Evolutionary conservation across 2,888 invertebrate genomes (phyloP).

Genomic region (Tetanocera ferruginea): DNA sequence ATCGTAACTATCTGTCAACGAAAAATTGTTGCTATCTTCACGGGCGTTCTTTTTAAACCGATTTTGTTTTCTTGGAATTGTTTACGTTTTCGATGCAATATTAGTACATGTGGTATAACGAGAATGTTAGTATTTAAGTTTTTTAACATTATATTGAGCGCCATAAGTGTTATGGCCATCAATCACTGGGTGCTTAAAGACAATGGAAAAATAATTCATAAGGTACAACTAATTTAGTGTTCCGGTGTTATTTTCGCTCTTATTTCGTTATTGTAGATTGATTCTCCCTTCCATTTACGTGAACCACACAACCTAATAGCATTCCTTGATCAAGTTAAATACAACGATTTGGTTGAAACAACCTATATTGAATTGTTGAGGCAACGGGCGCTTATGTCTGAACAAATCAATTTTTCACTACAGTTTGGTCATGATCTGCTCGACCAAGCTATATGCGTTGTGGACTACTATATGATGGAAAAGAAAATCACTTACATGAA

Average conservation of each 20-base stretch:
- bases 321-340: conserved; percentile 66
- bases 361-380: conserved; percentile 62
- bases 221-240: conserved; percentile 48
- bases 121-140: background rate
- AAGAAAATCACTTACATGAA: conserved; percentile 62
- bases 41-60: too few species aligned
- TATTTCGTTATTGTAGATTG: conserved; percentile 38
- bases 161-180: conserved; percentile 42
- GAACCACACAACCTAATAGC: conserved; percentile 65
- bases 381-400: conserved; percentile 64
- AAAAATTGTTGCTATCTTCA: too few species aligned
- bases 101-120: background rate
- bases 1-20: too few species aligned
- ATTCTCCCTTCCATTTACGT: conserved; percentile 67
- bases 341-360: conserved; percentile 64
- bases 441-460: conserved; percentile 65
- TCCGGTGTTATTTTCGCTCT: background rate
- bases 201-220: conserved; percentile 63
- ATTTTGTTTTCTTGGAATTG: too few species aligned
- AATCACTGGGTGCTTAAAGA: conserved; percentile 67
- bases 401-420: conserved; percentile 65
- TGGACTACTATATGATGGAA: conserved; percentile 62
- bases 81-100: background rate
- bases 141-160: background rate
- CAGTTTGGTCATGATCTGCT: conserved; percentile 65